phyloP scores from a whole-genome alignment of 2,113 vertebrate species.

The Oncorhynchus kisutch region DNA sequence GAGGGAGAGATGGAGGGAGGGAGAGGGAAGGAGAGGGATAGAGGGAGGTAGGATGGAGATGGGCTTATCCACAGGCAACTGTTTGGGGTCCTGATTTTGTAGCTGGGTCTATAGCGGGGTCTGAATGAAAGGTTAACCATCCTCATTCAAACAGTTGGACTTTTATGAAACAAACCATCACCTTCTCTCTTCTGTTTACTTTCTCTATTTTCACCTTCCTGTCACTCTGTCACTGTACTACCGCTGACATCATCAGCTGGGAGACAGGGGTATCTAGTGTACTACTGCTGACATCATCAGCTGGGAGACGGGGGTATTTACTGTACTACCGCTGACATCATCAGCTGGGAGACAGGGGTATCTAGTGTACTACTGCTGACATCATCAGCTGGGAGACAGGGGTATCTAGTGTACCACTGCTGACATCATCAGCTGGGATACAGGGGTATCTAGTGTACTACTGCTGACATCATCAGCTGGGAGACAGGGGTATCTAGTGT shows the following conservation, averaged over 20 bases:
- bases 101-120: neutral
- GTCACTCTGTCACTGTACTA: neutral
- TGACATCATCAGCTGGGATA: too few species aligned
- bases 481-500: too few species aligned
- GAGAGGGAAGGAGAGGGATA: constrained; percentile 20
- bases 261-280: constrained; percentile 34
- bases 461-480: too few species aligned
- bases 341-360: constrained; percentile 39
- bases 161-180: constrained; percentile 28
- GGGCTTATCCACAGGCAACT: neutral
- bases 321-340: constrained; percentile 7
- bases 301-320: constrained; percentile 52
- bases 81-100: neutral
- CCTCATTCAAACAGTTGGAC: constrained; percentile 35
- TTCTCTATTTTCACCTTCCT: constrained; percentile 14
- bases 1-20: constrained; percentile 14
- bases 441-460: too few species aligned
- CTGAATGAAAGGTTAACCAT: constrained; percentile 14
- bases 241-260: neutral
- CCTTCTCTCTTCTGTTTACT: constrained; percentile 34
- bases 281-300: constrained; percentile 25
- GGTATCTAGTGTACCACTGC: constrained; percentile 9
- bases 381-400: too few species aligned
- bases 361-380: constrained; percentile 12
- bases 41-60: constrained; percentile 10